phyloP scores from a whole-genome alignment of 2,888 invertebrate genomes.

The Priapulus caudatus region DNA sequence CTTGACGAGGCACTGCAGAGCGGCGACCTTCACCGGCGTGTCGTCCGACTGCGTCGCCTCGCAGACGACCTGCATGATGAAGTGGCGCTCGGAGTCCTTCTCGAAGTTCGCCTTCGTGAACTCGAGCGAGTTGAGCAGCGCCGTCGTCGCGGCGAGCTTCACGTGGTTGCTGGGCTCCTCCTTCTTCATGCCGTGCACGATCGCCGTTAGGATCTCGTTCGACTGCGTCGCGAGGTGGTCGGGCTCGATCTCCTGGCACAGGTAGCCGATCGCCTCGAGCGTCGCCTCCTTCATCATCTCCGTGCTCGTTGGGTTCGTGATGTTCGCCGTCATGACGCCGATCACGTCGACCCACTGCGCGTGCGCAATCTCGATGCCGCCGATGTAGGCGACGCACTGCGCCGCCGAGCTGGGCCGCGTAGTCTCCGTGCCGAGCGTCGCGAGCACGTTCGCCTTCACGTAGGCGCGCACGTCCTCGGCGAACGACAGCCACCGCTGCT shows the following conservation, averaged over 20 bases:
- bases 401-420: slow-evolving; percentile 89
- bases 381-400: slow-evolving; percentile 97
- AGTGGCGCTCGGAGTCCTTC: slow-evolving; percentile 88
- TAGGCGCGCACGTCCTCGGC: slow-evolving; percentile 71
- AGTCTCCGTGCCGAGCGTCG: slow-evolving; percentile 85
- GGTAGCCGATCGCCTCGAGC: slow-evolving; percentile 94
- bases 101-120: slow-evolving; percentile 98
- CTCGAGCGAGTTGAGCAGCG: slow-evolving; percentile 89
- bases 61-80: slow-evolving; percentile 99
- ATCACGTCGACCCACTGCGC: slow-evolving; percentile 88
- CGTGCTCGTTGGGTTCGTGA: slow-evolving; percentile 62
- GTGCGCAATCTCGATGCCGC: slow-evolving; percentile 84
- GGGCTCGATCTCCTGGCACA: slow-evolving; percentile 92
- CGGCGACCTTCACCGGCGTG: slow-evolving; percentile 76
- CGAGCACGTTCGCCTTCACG: slow-evolving; percentile 89
- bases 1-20: slow-evolving; percentile 93
- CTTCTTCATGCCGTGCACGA: slow-evolving; percentile 95
- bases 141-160: slow-evolving; percentile 87
- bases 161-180: slow-evolving; percentile 87
- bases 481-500: slow-evolving; percentile 83
- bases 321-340: slow-evolving; percentile 71
- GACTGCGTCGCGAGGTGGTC: slow-evolving; percentile 81
- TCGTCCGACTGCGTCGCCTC: slow-evolving; percentile 91
- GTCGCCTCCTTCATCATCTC: slow-evolving; percentile 94
- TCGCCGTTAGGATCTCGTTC: slow-evolving; percentile 93